A percentile compares a stretch with the other conserved stretches of the same genome.
Conservation (phyloP, 2,113 vertebrate genomes). For the Nycticorax nycticorax region DNA sequence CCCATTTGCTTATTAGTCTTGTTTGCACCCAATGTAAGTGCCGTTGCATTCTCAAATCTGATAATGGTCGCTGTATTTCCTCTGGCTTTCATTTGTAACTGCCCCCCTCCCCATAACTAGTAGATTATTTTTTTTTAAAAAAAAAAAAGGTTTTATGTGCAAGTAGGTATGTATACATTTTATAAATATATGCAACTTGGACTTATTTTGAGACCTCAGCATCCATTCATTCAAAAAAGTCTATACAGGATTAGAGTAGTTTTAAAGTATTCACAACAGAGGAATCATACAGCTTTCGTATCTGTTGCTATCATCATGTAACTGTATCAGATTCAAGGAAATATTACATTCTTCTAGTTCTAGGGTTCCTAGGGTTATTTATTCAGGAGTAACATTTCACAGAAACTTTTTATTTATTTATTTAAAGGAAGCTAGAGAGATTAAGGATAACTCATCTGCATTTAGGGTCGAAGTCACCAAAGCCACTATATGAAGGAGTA, state of each 20-base stretch:
- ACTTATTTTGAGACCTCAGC: background rate
- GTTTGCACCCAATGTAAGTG: background rate
- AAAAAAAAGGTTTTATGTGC: background rate
- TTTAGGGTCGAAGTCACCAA: background rate
- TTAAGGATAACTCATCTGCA: background rate
- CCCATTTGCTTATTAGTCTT: background rate
- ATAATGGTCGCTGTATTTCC: fast-evolving
- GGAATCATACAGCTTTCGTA: background rate
- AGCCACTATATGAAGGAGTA: background rate
- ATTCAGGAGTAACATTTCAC: background rate
- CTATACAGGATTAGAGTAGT: background rate
- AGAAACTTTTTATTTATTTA: background rate
- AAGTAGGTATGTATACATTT: background rate
- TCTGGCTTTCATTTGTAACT: background rate
- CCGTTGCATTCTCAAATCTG: background rate
- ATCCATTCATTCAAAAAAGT: background rate
- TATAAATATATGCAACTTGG: background rate
- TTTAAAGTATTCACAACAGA: background rate
- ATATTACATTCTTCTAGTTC: background rate
- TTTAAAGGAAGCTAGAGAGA: background rate
- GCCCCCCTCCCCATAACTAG: background rate
- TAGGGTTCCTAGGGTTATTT: background rate
- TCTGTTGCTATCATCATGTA: background rate
- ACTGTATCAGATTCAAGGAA: background rate
- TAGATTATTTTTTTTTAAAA: background rate